Evolutionary conservation across 2,888 invertebrate species (phyloP), one percentile per base, ranked within the genome.

Genomic region (Heteromyza rotundicornis): DNA sequence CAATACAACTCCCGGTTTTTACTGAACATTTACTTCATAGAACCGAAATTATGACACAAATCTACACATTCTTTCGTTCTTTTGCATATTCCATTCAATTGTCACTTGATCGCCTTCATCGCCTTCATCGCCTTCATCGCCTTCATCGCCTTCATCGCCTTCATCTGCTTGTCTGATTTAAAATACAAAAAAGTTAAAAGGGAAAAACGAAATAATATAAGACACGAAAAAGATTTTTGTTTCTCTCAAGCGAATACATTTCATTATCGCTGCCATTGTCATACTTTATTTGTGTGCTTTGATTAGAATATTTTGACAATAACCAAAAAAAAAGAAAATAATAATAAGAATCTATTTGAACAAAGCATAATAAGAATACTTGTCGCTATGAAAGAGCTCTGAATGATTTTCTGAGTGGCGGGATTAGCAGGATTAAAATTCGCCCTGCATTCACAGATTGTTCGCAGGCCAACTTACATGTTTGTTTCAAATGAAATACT

Each of bases 321-420:
- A 44, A 40, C 16, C 16, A 35, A 32, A 3, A 53, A 27, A 17
- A 19, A 27, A 14, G 12, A 19, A 14, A 3, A 54, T 8, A 54
- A 32, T 32, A 19, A 32, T 32, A 35, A 2, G 2, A 8, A 20
- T n/a, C 44, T 47, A 47, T 12, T 49, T 47, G 23, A 57, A 57
- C 47, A 47, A 57, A 57, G 57, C 47, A 57, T 57, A 57, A 57
- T 57, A n/a, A 40, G n/a, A 40, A 40, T 7, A 3, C 8, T 40
- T 7, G 7, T 3, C 12, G n/a, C 40, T n/a, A 3, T 40, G 12
- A 40, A n/a, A 14, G 12, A 40, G 40, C n/a, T n/a, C n/a, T 40
- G 40, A 12, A n/a, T 40, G 40, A 12, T 3, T 40, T 7, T n/a
- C 3, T n/a, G 40, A 3, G 40, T 40, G 40, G 8, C 3, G 3